Base-by-base conservation (phyloP, 92 coral and sea anemone species). In the Epizoanthus ramosus region DNA sequence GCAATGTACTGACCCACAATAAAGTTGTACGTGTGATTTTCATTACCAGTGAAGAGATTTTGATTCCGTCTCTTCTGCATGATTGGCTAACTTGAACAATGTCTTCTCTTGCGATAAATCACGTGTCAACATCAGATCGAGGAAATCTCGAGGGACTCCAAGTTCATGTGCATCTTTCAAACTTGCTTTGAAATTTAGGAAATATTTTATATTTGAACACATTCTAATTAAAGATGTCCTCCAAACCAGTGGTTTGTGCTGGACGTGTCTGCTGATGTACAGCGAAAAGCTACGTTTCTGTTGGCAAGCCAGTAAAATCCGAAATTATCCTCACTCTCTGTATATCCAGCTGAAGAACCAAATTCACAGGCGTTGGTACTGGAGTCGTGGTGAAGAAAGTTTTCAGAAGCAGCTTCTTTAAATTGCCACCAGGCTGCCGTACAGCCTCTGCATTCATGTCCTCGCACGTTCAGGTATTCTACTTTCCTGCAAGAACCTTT, bases 391-490 rank as follows among this genome's bases (percentile, higher is more conserved):
- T 82, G 85, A 13, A 86, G 64, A 4, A 71, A 71, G 68, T 81
- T 76, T 13, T 15, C 10, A 15, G 12, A 7, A 57, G 37, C 15
- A 4, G 79, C 31, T 16, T 41, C 53, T 3, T 21, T 37, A 0
- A 39, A 60, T 58, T 86, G 89, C 85, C 85, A 86, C 89, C 89
- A 86, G 45, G 60, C 79, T 9, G 86, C 73, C 16, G 77, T 86
- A 71, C 89, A 86, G 19, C 60, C 59, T 6, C 74, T 59, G 72
- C 89, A 86, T 74, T 86, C 72, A 28, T 81, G 86, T 0, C 89
- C 89, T 17, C 89, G 85, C 25, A 86, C 83, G 69, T 86, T 64
- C 37, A 86, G 80, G 70, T 86, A 86, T 53, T 86, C 89, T 57
- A 86, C 71, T 24, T n/a, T 24, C 52, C 24, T 25, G 31, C 89